Evolutionary conservation across 2,113 vertebrate species (phyloP), one percentile per base, ranked within the genome.

Genomic region (Chionomys nivalis): DNA sequence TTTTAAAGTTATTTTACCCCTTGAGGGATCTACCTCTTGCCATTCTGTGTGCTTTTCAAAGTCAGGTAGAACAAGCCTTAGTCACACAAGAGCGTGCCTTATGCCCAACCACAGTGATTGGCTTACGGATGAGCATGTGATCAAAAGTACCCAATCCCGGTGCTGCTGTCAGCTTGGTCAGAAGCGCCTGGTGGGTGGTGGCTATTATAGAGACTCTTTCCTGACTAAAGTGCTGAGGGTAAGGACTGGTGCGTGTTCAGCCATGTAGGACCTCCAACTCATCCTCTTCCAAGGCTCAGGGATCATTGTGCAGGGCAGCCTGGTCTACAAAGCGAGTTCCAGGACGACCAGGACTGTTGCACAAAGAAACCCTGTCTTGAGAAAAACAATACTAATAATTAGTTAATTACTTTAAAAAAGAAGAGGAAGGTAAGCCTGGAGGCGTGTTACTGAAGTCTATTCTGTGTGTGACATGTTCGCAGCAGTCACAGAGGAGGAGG

Each of bases 171-270:
- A 47, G 82, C 0, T 28, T 17, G 81, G 13, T 26, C 13, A 42
- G 81, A 83, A 26, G n/a, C 0, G 0, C 55, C n/a, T 28, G 0
- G 16, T 19, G 3, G 7, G 12, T 0, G 13, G 39, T 5, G 39
- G 14, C 5, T 42, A 7, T 44, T 65, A 3, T 14, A 47, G 39
- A 66, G 14, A 33, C 5, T 66, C 26, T 33, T 44, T 2, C 1
- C 16, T 47, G 4, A 42, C 58, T 63, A 31, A 44, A 44, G 39
- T 65, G 82, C 16, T 44, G 26, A 10, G 82, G 14, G 7, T 31
- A 65, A 28, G n/a, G 14, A 85, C 61, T 31, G 0, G 7, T 66
- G 24, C 1, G 28, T 65, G 42, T 14, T 47, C 10, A 44, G 39
- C 26, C 82, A 3, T 47, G 6, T 44, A 12, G 39, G 28, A 86